Evolutionary conservation across 2,113 vertebrate species (phyloP), one percentile per base, ranked within the genome.

Genomic region (Redunca redunca): DNA sequence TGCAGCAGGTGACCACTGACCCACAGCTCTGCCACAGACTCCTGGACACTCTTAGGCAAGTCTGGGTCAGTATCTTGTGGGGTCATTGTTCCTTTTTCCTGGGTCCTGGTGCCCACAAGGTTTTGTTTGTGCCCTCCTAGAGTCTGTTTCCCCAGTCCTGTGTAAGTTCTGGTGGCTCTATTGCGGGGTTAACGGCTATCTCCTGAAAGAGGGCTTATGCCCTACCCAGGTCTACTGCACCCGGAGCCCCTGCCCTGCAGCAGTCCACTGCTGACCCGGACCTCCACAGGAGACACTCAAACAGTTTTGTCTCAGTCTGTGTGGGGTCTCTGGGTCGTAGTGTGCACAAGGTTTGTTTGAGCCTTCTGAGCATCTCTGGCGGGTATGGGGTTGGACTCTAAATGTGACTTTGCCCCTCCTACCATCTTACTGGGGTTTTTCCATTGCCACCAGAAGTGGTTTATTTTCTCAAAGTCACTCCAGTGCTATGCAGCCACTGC

Each of bases 221-320:
- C 28, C 33, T 7, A 7, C 14, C 60, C 60, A 62, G 60, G 30
- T 33, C 60, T 62, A 2, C 28, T 7, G 30, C 60, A 33, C 60
- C 13, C 60, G 7, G 60, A 15, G 60, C 28, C 28, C 60, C 60
- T 60, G 0, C 6, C 60, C 28, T 62, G 30, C 30, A 16, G 30
- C 60, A 62, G 60, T 2, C 0, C 60, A 62, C 28, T 16, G 6
- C 60, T 33, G 28, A 33, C 60, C 60, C 1, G 0, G 0, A 14
- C 12, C 60, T 62, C 28, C 60, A 30, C 28, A 6, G 58, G 13
- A 30, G 58, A 62, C 12, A 7, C 60, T 7, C 14, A 62, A 28
- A 16, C 28, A 62, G 60, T 16, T 62, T 16, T 62, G 28, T 62
- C 14, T 33, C 30, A 33, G 28, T 62, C 60, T 33, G 0, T 33